Conservation (phyloP, 1,140 invertebrate genomes). For the Zaprionus nigranus region DNA sequence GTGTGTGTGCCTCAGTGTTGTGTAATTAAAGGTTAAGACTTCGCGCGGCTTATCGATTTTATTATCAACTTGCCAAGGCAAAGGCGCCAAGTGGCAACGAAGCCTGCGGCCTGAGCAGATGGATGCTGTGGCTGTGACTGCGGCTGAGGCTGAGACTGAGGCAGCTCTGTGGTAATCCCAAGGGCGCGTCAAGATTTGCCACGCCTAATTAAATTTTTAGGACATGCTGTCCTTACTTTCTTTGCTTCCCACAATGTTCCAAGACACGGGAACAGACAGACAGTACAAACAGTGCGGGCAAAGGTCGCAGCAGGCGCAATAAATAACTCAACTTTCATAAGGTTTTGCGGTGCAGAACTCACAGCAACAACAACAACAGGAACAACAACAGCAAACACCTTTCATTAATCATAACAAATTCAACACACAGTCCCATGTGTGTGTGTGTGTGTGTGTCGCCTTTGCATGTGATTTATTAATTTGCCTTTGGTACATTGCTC, state of each 20-base stretch:
- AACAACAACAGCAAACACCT: slow-evolving; percentile 8
- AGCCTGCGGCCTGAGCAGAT: background rate
- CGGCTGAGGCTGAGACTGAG: slow-evolving; percentile 1
- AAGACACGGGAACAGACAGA: background rate
- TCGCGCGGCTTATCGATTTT: slow-evolving; percentile 68
- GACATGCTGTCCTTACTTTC: slow-evolving; percentile 7
- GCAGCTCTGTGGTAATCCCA: background rate
- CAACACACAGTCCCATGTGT: slow-evolving; percentile 14
- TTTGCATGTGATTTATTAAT: slow-evolving; percentile 46
- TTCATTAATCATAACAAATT: slow-evolving; percentile 48
- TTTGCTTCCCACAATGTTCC: slow-evolving; percentile 13
- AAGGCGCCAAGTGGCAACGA: background rate
- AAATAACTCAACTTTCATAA: slow-evolving; percentile 48
- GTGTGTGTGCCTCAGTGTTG: slow-evolving; percentile 28
- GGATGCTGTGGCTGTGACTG: background rate
- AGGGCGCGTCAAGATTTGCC: slow-evolving; percentile 23
- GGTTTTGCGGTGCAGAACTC: slow-evolving; percentile 17
- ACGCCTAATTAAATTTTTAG: slow-evolving; percentile 66
- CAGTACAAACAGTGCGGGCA: slow-evolving; percentile 23
- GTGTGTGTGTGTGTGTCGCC: background rate
- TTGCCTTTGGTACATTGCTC: slow-evolving; percentile 23
- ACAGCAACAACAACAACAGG: slow-evolving; percentile 3
- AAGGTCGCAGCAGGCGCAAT: slow-evolving; percentile 59
- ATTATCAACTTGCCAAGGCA: slow-evolving; percentile 48
- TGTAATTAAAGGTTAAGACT: slow-evolving; percentile 71